Evolutionary conservation across 1,140 invertebrate species (phyloP).

Genomic region (Pachypeltis micranthus): DNA sequence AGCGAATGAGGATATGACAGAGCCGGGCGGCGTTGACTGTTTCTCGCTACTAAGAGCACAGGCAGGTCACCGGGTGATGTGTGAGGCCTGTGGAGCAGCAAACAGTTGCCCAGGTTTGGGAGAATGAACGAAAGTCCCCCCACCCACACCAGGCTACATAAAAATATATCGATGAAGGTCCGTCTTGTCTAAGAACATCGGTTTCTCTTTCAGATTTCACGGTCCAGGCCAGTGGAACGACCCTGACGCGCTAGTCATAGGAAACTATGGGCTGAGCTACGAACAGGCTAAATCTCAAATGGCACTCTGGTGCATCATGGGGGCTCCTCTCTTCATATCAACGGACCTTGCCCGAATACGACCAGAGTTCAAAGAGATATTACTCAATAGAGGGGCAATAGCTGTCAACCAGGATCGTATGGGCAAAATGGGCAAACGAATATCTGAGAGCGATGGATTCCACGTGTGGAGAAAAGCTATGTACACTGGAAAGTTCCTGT

Average conservation of each 20-base stretch:
- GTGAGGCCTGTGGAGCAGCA: too few relatives aligned
- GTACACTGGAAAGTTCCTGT: too few relatives aligned
- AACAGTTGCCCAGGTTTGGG: too few relatives aligned
- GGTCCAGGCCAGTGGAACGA: constrained; percentile 85
- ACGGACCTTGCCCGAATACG: constrained; percentile 62
- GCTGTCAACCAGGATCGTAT: constrained; percentile 73
- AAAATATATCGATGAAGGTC: too few relatives aligned
- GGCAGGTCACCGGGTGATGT: too few relatives aligned
- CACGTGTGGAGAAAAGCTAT: neutral
- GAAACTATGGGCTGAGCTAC: constrained; percentile 71
- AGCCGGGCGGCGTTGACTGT: too few relatives aligned
- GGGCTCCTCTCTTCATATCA: constrained; percentile 79
- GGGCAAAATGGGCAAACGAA: constrained; percentile 49
- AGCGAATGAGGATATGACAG: too few relatives aligned
- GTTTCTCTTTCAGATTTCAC: constrained; percentile 47
- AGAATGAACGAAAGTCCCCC: too few relatives aligned
- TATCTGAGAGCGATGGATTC: constrained; percentile 33
- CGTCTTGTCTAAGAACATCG: too few relatives aligned
- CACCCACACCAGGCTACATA: too few relatives aligned
- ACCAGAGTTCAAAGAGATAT: constrained; percentile 57
- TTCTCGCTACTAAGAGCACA: too few relatives aligned
- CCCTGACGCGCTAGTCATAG: constrained; percentile 79
- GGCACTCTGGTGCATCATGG: constrained; percentile 80
- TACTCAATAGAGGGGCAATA: constrained; percentile 61
- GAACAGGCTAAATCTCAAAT: constrained; percentile 77